These are phyloP conservation scores for Anisognathus igniventris DNA, from an alignment of 2,797 vertebrate genomes.

Conservation along the genomic window DNA sequence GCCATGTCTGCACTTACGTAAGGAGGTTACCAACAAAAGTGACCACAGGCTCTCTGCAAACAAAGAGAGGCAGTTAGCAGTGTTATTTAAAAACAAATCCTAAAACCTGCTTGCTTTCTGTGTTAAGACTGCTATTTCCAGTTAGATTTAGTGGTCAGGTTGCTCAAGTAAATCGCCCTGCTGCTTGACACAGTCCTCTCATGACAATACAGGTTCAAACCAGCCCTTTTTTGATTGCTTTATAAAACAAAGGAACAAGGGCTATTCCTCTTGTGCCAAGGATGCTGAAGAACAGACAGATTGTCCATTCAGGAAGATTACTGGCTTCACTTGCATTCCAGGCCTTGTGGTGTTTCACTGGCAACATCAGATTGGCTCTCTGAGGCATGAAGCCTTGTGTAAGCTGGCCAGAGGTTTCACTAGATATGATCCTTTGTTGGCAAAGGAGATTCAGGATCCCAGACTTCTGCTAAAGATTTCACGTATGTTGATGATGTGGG, in stretches of 20 bases:
- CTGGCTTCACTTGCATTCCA: neutral
- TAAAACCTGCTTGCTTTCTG: neutral
- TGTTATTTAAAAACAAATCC: neutral
- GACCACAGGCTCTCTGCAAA: neutral
- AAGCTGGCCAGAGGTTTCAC: neutral
- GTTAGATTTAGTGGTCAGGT: neutral
- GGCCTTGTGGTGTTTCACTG: neutral
- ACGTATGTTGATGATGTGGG: neutral
- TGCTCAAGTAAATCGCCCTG: neutral
- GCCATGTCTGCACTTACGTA: accelerated
- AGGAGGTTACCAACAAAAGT: neutral
- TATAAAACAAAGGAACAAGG: neutral
- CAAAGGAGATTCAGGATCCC: neutral
- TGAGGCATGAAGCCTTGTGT: neutral
- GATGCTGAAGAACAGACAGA: neutral
- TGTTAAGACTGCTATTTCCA: neutral
- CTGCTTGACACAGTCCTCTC: neutral
- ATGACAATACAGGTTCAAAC: neutral
- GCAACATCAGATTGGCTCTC: neutral
- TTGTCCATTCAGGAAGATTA: neutral
- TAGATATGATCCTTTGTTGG: neutral
- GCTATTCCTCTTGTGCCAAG: neutral
- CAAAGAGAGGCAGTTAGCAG: neutral
- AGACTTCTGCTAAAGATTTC: neutral
- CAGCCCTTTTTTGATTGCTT: neutral